Base-by-base conservation (phyloP, 2,113 vertebrate species). In the Siniperca knerii region DNA sequence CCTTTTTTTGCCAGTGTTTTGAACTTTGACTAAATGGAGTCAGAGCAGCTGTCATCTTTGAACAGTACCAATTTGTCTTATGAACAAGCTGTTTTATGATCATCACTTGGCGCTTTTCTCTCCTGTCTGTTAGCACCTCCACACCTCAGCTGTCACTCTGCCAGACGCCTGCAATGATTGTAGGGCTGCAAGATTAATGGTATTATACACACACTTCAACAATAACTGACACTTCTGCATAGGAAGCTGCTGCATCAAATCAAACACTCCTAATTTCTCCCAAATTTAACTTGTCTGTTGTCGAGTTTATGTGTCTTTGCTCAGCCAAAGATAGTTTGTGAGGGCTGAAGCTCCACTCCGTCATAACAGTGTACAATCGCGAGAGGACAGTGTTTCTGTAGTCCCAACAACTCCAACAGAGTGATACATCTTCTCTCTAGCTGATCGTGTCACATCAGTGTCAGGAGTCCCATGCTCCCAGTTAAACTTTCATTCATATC, bases 11-110 rank as follows among this genome's bases (percentile, higher is more conserved):
- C 50, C 23, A 8, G 10, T 50, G 67, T 77, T 71, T 74, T 84
- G 69, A 74, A 67, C 52, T 52, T 46, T 37, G 33, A 73, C 40
- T 77, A 64, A 64, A 72, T 18, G 60, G 50, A 75, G 54, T 61
- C 62, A 46, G 71, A 37, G 44, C 46, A 40, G 64, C 77, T 64
- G 77, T 48, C 21, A 35, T 61, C 54, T 25, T 61, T 79, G 15
- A 29, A 46, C 44, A 62, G 44, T 9, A n/a, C 37, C 42, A 71
- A 13, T 13, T 42, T n/a, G 44, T 13, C 7, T 29, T 4, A 35
- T 40, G 20, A 65, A 23, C 44, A 33, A 21, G 46, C 58, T 57
- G 29, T 67, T 66, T 60, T 50, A 50, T 84, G 60, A 73, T 78
- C 61, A 55, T 71, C 66, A 20, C n/a, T 37, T 62, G 25, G 57